Percentiles rank a stretch among this genome's conserved stretches.
Conservation (phyloP, 2,113 vertebrate species). For the Dromaius novaehollandiae region DNA sequence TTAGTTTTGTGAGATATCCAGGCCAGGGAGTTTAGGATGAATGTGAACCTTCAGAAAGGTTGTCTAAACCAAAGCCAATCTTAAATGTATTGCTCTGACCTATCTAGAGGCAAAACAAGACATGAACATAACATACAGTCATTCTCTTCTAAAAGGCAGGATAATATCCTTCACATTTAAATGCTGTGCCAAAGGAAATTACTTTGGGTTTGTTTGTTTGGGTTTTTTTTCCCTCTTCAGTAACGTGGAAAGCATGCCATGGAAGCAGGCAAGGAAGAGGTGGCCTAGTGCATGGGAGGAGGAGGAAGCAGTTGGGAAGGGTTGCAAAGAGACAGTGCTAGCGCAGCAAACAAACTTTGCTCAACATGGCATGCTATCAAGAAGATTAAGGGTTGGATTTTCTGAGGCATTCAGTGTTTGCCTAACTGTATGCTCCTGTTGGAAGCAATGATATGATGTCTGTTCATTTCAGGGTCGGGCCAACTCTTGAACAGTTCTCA, state of each 20-base stretch:
- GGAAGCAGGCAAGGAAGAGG: slow-evolving; percentile 4
- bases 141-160: background rate
- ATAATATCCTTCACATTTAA: background rate
- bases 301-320: background rate
- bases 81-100: background rate
- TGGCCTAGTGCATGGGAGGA: background rate
- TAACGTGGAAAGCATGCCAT: slow-evolving; percentile 49
- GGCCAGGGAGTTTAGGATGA: background rate
- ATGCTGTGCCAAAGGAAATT: slow-evolving; percentile 26
- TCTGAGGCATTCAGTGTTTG: background rate
- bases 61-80: background rate
- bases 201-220: slow-evolving; percentile 1
- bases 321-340: background rate
- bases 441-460: background rate
- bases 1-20: background rate
- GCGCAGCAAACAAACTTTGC: background rate
- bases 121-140: background rate
- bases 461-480: background rate
- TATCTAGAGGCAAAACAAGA: slow-evolving; percentile 12
- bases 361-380: background rate
- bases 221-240: slow-evolving; percentile 42
- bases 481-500: background rate
- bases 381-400: background rate
- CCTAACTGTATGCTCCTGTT: background rate
- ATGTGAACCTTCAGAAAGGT: background rate